These are phyloP conservation scores for Iselma pallidipennis DNA, from an alignment of 2,888 invertebrate genomes.

Conservation along the genomic window DNA sequence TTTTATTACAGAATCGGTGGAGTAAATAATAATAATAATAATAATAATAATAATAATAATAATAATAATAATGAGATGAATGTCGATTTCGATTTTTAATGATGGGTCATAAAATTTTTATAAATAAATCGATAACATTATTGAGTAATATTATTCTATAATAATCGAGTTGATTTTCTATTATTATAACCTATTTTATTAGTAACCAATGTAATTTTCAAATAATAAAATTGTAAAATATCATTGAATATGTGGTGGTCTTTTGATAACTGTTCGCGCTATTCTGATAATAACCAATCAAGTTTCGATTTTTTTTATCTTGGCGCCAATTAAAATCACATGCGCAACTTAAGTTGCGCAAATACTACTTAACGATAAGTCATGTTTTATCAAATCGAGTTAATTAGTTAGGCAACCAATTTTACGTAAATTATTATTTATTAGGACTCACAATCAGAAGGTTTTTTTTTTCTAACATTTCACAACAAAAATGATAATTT, in stretches of 20 bases:
- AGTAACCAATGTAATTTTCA: neutral
- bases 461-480: no score
- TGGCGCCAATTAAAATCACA: neutral
- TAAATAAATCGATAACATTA: neutral
- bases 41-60: neutral
- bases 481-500: no score
- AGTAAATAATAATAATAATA: no score
- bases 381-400: no score
- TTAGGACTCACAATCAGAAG: no score
- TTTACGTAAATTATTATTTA: neutral
- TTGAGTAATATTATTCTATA: neutral
- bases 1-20: no score
- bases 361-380: no score
- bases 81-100: neutral
- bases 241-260: neutral
- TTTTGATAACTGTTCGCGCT: neutral
- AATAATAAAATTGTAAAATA: neutral
- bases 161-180: neutral
- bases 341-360: neutral
- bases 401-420: neutral
- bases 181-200: slow-evolving; percentile 6
- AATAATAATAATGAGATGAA: neutral
- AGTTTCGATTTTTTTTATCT: neutral
- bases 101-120: neutral
- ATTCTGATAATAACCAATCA: neutral